Evolutionary conservation across 2,797 vertebrate genomes (phyloP), one percentile per base, ranked within the genome.

Genomic region (Octomys mimax): DNA sequence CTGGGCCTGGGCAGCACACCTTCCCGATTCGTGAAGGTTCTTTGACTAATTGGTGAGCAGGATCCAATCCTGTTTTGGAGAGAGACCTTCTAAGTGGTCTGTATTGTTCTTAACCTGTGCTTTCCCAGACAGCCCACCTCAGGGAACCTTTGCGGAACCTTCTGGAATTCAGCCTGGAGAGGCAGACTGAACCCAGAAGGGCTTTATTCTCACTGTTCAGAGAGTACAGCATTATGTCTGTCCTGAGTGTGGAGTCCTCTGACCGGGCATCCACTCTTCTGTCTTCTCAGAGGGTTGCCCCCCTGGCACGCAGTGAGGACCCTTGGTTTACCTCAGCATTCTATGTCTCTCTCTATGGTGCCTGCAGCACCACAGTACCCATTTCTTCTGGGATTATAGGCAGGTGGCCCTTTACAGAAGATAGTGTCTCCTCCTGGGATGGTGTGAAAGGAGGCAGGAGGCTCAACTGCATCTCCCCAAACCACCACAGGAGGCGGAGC

Each of bases 321-420:
- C 24, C 31, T 59, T 14, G 1, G 0, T 49, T 61, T 21, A 87
- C 11, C n/a, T 28, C 10, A 1, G 21, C 2, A 31, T n/a, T n/a
- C 59, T 5, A 0, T 39, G 10, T 36, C 9, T 3, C 28, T 16
- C 26, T 28, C 31, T 1, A 1, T 26, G 4, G 18, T 13, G 8
- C n/a, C 57, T 49, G n/a, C 1, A 78, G 73, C 9, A 70, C 11
- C 36, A 75, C 57, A 54, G 2, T 71, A 52, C 28, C 31, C 16
- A 12, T 42, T 94, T 90, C 78, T 90, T 22, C 61, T 59, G 2
- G 6, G 78, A 21, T 73, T 66, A 57, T 87, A 73, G 77, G 68
- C 28, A 36, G 14, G 42, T 52, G 64, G 9, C 31, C 26, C 61
- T 71, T 89, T 85, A 26, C 18, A 46, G 42, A 91, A 77, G 21